Percentiles rank a stretch among this genome's conserved stretches.
These are phyloP conservation scores for Halcyon badia DNA, from an alignment of 2,797 vertebrate genomes.

Conservation along the genomic window DNA sequence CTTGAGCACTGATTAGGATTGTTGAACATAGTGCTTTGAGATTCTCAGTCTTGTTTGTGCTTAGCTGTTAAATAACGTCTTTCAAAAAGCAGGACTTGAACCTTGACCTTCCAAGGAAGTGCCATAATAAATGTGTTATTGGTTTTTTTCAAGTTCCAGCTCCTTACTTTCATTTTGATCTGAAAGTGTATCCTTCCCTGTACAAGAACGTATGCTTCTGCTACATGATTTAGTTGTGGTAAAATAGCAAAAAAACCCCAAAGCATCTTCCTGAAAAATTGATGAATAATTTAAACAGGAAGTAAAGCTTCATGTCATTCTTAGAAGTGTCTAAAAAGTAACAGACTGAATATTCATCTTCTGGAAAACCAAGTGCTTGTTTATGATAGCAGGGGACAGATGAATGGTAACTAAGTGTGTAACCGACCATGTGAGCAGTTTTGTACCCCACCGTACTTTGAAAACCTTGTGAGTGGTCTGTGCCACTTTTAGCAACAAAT, in stretches of 20 bases:
- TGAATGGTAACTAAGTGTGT: accelerated
- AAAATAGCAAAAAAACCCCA: neutral
- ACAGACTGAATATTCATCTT: neutral
- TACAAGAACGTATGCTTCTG: neutral
- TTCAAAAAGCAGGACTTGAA: neutral
- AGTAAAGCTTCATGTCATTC: neutral
- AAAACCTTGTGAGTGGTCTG: neutral
- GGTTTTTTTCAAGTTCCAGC: neutral
- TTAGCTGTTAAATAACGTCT: neutral
- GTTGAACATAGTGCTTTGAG: neutral
- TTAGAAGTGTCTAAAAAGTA: neutral
- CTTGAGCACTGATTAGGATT: neutral
- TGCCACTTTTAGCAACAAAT: neutral
- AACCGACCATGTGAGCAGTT: neutral
- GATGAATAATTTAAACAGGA: neutral
- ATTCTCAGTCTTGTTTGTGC: neutral
- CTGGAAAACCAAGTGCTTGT: neutral
- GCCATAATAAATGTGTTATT: neutral
- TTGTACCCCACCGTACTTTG: neutral
- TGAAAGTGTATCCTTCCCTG: neutral
- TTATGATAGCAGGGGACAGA: neutral
- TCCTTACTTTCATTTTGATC: neutral
- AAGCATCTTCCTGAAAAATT: neutral
- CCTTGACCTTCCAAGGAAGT: neutral
- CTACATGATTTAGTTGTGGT: neutral